Conservation (phyloP, 1,140 invertebrate species). For the Camponotus pennsylvanicus region DNA sequence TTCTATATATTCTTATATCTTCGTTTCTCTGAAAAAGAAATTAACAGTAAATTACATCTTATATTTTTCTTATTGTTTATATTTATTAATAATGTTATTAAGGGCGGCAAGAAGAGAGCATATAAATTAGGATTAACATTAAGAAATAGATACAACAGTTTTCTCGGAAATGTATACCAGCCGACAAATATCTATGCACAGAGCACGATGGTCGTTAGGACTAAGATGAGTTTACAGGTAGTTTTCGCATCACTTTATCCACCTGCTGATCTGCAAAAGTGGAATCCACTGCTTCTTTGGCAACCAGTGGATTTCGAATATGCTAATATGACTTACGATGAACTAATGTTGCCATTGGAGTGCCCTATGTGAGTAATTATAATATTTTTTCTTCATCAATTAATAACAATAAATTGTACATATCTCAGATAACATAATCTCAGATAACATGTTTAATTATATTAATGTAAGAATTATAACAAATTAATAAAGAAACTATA, state of each 20-base stretch:
- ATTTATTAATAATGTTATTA: no score
- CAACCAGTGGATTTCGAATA: slow-evolving; percentile 87
- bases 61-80: no score
- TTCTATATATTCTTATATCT: no score
- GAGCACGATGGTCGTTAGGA: slow-evolving; percentile 85
- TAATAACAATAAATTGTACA: not conserved
- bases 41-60: no score
- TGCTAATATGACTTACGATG: slow-evolving; percentile 77
- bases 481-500: not conserved
- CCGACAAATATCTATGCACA: slow-evolving; percentile 82
- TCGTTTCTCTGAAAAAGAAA: no score
- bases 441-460: not conserved
- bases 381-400: not conserved
- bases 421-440: not conserved
- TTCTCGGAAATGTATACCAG: slow-evolving; percentile 83
- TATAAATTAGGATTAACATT: slow-evolving; percentile 82
- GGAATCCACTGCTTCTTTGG: slow-evolving; percentile 86
- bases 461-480: not conserved
- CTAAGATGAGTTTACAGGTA: slow-evolving; percentile 87
- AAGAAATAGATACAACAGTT: slow-evolving; percentile 80
- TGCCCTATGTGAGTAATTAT: slow-evolving; percentile 79
- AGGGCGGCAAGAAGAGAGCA: slow-evolving; percentile 85
- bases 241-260: slow-evolving; percentile 86
- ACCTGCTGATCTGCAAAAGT: slow-evolving; percentile 82
- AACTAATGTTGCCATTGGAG: slow-evolving; percentile 38